These are phyloP conservation scores for Danaus chrysippus DNA, from an alignment of 2,888 invertebrate species.

Conservation along the genomic window DNA sequence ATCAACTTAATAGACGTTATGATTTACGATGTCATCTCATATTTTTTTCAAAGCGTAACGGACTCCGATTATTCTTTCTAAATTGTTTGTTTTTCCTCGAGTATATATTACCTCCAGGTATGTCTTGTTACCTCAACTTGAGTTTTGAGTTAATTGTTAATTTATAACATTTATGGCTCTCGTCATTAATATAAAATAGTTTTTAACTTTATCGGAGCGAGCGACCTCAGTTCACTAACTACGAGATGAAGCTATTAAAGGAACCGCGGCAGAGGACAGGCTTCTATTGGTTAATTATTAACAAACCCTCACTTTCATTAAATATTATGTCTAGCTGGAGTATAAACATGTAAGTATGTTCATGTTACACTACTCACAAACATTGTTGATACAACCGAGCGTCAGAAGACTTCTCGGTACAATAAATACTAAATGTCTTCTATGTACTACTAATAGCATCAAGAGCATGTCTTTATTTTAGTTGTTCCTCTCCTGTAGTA, in stretches of 20 bases:
- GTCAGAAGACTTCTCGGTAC: too few relatives aligned
- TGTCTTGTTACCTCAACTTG: neutral
- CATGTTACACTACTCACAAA: too few relatives aligned
- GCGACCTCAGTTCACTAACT: neutral
- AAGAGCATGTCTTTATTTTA: neutral
- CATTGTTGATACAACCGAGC: too few relatives aligned
- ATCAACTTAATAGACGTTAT: too few relatives aligned
- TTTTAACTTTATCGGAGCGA: neutral
- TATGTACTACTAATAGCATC: too few relatives aligned
- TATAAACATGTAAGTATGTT: neutral
- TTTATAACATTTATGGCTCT: neutral
- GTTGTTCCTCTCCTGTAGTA: neutral
- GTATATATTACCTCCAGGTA: neutral
- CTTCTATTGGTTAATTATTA: slow-evolving; percentile 1
- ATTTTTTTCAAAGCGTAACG: too few relatives aligned
- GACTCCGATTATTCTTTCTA: too few relatives aligned
- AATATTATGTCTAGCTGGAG: neutral
- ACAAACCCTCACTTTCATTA: neutral
- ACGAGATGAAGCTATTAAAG: neutral
- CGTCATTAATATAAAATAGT: neutral
- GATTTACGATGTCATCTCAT: too few relatives aligned
- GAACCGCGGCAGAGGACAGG: neutral
- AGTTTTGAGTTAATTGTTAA: neutral
- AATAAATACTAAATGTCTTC: too few relatives aligned
- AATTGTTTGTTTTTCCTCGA: too few relatives aligned